Conservation (phyloP, 2,797 vertebrate genomes). For the Decapterus maruadsi region DNA sequence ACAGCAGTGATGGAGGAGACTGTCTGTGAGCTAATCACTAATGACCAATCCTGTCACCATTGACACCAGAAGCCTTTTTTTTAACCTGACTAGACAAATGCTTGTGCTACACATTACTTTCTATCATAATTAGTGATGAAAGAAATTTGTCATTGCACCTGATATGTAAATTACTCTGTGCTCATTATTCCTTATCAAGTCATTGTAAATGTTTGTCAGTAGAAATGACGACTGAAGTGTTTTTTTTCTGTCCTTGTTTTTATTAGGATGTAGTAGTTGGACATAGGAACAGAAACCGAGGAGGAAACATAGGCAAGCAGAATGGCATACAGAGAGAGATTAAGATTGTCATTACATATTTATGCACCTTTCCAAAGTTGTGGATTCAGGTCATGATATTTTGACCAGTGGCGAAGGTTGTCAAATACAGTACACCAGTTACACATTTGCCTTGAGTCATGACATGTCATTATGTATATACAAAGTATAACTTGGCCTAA, state of each 20-base stretch:
- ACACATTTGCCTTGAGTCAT: not conserved
- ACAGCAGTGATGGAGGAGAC: constrained; percentile 33
- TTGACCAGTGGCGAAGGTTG: not conserved
- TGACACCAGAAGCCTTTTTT: constrained; percentile 16
- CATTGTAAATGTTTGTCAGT: constrained; percentile 16
- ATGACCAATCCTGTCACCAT: constrained; percentile 20
- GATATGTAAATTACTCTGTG: constrained; percentile 21
- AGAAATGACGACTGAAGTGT: not conserved
- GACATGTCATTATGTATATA: not conserved
- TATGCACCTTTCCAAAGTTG: not conserved
- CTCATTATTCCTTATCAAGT: constrained; percentile 14
- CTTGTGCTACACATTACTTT: not conserved
- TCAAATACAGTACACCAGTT: not conserved
- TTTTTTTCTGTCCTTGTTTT: not conserved
- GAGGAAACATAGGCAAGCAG: not conserved
- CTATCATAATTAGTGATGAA: not conserved
- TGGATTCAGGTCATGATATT: not conserved
- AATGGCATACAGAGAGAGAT: not conserved
- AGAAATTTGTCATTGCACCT: not conserved
- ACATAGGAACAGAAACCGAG: not conserved
- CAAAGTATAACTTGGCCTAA: not conserved
- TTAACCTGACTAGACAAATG: constrained; percentile 20
- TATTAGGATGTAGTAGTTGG: not conserved
- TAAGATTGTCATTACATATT: too few species aligned
- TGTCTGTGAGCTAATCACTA: constrained; percentile 20